Evolutionary conservation across 2,113 vertebrate species (phyloP).

Genomic region (Gila orcuttii): DNA sequence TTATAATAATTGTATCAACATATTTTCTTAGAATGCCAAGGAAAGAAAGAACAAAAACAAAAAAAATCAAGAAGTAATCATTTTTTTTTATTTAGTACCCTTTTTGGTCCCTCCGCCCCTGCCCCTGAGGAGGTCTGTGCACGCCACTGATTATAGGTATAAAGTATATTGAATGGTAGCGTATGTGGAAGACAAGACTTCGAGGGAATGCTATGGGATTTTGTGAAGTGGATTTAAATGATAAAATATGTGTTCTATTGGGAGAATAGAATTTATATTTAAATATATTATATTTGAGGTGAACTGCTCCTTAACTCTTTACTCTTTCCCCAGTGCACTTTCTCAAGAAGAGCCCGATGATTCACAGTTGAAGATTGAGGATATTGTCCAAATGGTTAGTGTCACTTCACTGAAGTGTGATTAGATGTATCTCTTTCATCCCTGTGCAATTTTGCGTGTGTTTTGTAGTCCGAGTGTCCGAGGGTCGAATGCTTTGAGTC

Average conservation of each 20-base stretch:
- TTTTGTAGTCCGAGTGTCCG: constrained; percentile 80
- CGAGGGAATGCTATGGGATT: background rate
- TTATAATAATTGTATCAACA: no score
- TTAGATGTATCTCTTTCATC: background rate
- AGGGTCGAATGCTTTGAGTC: constrained; percentile 92
- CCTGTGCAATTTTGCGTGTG: background rate
- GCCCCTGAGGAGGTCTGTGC: no score
- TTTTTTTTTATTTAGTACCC: no score
- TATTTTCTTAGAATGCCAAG: no score
- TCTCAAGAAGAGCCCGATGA: constrained; percentile 95
- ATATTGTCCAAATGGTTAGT: constrained; percentile 90
- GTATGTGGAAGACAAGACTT: background rate
- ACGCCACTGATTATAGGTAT: no score
- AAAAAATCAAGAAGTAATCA: no score
- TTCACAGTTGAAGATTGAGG: constrained; percentile 88
- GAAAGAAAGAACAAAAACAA: no score
- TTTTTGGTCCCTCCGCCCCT: no score
- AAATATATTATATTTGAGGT: background rate
- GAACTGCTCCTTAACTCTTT: background rate
- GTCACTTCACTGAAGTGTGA: background rate
- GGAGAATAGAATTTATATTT: no score
- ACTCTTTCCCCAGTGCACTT: constrained; percentile 78
- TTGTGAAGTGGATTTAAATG: background rate
- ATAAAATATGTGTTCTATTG: background rate
- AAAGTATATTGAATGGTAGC: background rate